Base-by-base conservation (phyloP, 2,113 vertebrate genomes). In the Cheirogaleus medius region DNA sequence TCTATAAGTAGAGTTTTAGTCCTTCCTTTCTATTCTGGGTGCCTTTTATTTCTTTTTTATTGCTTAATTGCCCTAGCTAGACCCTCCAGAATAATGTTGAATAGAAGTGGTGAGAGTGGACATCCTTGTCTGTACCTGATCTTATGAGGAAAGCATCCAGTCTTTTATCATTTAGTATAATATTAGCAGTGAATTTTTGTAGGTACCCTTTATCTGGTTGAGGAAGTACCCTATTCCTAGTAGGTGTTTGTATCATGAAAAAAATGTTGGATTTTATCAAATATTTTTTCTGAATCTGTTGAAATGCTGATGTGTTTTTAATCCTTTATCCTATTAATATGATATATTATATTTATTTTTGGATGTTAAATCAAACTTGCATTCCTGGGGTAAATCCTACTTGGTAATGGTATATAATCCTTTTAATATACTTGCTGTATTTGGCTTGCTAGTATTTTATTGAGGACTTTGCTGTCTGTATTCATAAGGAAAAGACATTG, bases 261-360 rank as follows among this genome's bases (percentile, higher is more conserved):
- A 73, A 73, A 15, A 54, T 66, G 23, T 78, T 90, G 5, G 17
- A 80, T 90, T 90, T 90, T 94, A 66, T 91, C 76, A 83, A 69
- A 37, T 94, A 66, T 34, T 52, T 91, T 96, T 94, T 77, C 52
- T 88, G 69, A 66, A 27, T 83, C 58, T 83, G 10, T 42, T 94
- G 92, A 96, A 91, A 84, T 82, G 29, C 74, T 91, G 18, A 91
- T 66, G 56, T 39, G n/a, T 60, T 91, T 84, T 87, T 94, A 54
- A 63, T 83, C 39, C 14, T 77, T 96, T 47, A 27, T 84, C 13
- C 42, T 77, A 44, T 56, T 76, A 34, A 68, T 82, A 49, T 52
- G 34, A 17, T 42, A 34, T 58, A 76, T 23, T 87, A 58, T 18
- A 81, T 86, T 77, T 42, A 87, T 91, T 94, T 88, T 37, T 8